Evolutionary conservation across 2,113 vertebrate genomes (phyloP).

Genomic region (Hystrix brachyura): DNA sequence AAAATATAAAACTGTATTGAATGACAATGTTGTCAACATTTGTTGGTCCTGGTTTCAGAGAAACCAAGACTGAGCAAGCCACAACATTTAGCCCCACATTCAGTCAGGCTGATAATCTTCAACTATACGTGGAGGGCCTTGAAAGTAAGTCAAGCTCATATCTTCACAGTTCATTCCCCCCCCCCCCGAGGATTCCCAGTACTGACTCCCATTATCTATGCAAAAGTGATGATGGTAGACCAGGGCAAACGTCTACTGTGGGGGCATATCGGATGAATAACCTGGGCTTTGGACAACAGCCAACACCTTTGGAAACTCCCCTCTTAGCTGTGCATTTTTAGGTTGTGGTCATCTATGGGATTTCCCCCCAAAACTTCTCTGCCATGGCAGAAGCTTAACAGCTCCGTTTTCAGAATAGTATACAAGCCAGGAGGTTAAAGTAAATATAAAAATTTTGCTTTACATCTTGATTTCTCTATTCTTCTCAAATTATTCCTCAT

Average conservation of each 20-base stretch:
- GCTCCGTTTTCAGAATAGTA: constrained; percentile 46
- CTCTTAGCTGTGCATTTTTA: constrained; percentile 78
- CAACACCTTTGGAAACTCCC: constrained; percentile 81
- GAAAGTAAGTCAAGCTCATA: constrained; percentile 13
- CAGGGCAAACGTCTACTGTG: not conserved
- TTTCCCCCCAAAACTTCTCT: constrained; percentile 76
- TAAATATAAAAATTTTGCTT: constrained; percentile 55
- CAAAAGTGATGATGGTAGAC: constrained; percentile 1
- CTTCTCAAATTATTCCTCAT: constrained; percentile 71
- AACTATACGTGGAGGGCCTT: not conserved
- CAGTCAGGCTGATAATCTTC: constrained; percentile 13
- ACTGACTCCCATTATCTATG: constrained; percentile 10
- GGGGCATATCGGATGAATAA: constrained; percentile 55
- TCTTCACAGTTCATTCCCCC: not conserved
- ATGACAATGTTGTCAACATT: constrained; percentile 26
- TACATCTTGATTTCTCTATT: constrained; percentile 68
- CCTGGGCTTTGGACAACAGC: constrained; percentile 55
- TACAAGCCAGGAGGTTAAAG: constrained; percentile 55
- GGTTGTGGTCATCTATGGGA: constrained; percentile 78
- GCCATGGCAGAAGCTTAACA: constrained; percentile 72
- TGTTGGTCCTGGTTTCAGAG: constrained; percentile 19
- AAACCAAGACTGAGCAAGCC: constrained; percentile 26
- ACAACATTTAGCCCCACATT: constrained; percentile 33
- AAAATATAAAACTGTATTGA: constrained; percentile 50
- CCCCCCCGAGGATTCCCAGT: not conserved